Conservation (phyloP, 2,113 vertebrate species). For the Istiophorus platypterus region DNA sequence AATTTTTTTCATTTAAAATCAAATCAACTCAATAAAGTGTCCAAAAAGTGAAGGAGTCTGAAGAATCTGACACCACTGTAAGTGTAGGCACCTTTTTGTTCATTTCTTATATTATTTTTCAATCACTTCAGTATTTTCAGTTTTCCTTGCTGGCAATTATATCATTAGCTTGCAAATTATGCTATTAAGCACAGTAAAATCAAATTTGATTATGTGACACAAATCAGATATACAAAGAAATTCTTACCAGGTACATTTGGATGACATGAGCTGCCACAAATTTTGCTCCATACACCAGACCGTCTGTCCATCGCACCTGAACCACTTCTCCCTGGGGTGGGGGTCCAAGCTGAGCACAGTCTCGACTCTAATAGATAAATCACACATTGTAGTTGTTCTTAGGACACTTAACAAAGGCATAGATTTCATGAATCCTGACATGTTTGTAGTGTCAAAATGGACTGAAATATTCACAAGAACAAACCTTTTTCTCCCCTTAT, state of each 20-base stretch:
- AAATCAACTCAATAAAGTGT: too few species aligned
- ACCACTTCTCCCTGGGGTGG: constrained; percentile 94
- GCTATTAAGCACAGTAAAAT: not conserved
- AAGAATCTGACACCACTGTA: too few species aligned
- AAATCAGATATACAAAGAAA: not conserved
- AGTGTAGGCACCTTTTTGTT: too few species aligned
- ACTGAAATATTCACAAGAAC: not conserved
- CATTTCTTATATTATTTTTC: too few species aligned
- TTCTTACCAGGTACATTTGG: constrained; percentile 96
- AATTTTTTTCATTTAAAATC: too few species aligned
- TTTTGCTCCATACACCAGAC: constrained; percentile 96
- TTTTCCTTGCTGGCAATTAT: too few species aligned
- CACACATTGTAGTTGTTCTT: not conserved
- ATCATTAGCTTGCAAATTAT: too few species aligned
- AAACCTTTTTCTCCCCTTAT: too few species aligned
- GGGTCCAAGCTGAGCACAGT: constrained; percentile 94
- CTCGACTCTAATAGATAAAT: constrained; percentile 86
- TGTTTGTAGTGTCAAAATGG: too few species aligned
- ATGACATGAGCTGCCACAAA: constrained; percentile 95
- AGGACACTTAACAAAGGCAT: not conserved
- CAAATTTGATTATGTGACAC: not conserved
- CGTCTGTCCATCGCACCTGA: constrained; percentile 98
- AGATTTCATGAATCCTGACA: not conserved
- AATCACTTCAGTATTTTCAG: too few species aligned
- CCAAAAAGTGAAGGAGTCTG: too few species aligned